phyloP scores from a whole-genome alignment of 2,113 vertebrate genomes.

The Indri indri region DNA sequence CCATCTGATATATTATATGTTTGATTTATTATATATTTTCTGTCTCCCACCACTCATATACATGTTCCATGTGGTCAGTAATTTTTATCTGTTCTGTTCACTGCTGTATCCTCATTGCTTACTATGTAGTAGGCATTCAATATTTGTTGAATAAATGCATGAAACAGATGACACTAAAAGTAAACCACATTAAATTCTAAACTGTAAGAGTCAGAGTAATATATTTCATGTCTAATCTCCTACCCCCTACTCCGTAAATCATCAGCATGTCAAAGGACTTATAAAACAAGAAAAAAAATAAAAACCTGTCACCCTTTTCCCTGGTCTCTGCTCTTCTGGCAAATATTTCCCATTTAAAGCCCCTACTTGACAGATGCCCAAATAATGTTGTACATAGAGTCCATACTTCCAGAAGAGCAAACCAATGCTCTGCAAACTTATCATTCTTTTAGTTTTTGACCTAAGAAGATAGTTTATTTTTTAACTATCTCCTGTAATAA shows the following conservation, averaged over 20 bases:
- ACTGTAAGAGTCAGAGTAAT: background rate
- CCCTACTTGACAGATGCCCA: background rate
- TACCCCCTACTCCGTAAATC: background rate
- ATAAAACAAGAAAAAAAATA: background rate
- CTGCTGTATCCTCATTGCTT: background rate
- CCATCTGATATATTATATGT: background rate
- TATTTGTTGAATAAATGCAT: background rate
- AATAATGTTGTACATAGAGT: background rate
- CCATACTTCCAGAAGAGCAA: background rate
- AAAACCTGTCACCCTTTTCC: background rate
- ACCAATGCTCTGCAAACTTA: background rate
- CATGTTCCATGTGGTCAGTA: background rate
- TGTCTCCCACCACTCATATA: background rate
- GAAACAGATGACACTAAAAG: conserved; percentile 2
- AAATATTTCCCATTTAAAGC: conserved; percentile 30
- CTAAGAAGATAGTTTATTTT: background rate
- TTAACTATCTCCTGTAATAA: conserved; percentile 28
- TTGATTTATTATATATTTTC: background rate
- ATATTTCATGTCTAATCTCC: background rate
- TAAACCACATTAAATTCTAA: conserved; percentile 40
- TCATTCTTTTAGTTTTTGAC: background rate
- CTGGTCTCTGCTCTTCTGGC: background rate
- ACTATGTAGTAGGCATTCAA: conserved; percentile 4
- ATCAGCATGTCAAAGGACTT: background rate
- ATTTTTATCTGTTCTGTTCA: conserved; percentile 14